Percentiles rank a stretch among this genome's conserved stretches.
These are phyloP conservation scores for Electrona antarctica DNA, from an alignment of 2,113 vertebrate genomes.

Conservation along the genomic window DNA sequence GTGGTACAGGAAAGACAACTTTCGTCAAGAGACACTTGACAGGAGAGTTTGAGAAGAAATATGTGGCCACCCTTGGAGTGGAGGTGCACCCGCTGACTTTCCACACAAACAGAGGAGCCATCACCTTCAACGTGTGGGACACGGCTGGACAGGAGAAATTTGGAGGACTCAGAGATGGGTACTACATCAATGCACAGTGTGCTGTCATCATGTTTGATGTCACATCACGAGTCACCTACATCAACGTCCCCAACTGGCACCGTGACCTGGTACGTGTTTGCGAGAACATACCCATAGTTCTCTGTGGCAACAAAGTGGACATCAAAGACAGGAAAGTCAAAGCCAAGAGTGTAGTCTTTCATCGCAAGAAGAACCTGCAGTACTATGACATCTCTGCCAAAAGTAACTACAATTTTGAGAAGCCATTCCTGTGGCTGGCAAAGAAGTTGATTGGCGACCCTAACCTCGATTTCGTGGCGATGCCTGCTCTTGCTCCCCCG, in stretches of 20 bases:
- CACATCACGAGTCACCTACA: constrained; percentile 97
- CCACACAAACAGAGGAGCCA: constrained; percentile 96
- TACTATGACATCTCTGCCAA: constrained; percentile 99
- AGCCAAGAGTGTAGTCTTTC: constrained; percentile 98
- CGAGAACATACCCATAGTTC: constrained; percentile 98
- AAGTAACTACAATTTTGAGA: constrained; percentile 99
- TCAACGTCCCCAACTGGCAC: constrained; percentile 99
- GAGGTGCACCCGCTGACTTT: constrained; percentile 97
- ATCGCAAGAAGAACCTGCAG: constrained; percentile 99
- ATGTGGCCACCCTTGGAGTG: constrained; percentile 96
- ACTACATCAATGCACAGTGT: constrained; percentile 99
- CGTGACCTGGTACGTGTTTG: constrained; percentile 97
- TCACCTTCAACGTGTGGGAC: constrained; percentile 98
- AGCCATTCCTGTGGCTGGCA: constrained; percentile 98
- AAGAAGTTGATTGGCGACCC: constrained; percentile 97
- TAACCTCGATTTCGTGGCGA: constrained; percentile 97
- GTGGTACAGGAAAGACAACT: constrained; percentile 96
- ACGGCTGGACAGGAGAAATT: constrained; percentile 99
- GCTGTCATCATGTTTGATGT: constrained; percentile 99
- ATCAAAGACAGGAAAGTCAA: constrained; percentile 99
- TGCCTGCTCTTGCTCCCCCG: constrained; percentile 96
- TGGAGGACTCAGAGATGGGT: constrained; percentile 94
- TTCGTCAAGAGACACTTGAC: constrained; percentile 97
- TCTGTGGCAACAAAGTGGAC: constrained; percentile 99
- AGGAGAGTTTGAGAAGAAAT: constrained; percentile 99